Evolutionary conservation across 2,888 invertebrate species (phyloP), one percentile per base, ranked within the genome.

Genomic region (Aphidius colemani): DNA sequence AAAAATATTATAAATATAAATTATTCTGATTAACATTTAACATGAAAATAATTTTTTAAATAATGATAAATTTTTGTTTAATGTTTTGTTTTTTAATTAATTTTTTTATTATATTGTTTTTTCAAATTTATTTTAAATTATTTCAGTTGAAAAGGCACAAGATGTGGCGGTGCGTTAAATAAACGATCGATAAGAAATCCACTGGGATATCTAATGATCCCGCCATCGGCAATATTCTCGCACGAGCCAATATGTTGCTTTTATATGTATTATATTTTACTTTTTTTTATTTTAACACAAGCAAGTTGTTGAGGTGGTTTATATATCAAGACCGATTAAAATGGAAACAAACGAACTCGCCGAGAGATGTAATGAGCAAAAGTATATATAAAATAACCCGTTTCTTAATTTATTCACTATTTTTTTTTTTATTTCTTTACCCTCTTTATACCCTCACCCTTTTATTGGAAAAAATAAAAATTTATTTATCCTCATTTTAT

Each of bases 361-460:
- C 30, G 30, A 30, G 66, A 70, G 72, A 73, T 73, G 76, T 79
- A 79, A 79, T 78, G 78, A 79, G 77, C 57, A 56, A 65, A 59
- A 59, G 72, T 70, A 72, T 72, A 43, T 43, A 48, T 72, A 72
- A 72, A 72, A 75, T 74, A 79, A 79, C 79, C 75, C 75, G 79
- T 79, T 79, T 73, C 72, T 79, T 79, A 79, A 79, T 78, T 79
- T 79, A 79, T 79, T 78, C 78, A 71, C 13, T 18, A 18, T 18
- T 18, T 18, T 18, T 13, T 13, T 13, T 18, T 30, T 30, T 30
- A 30, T 30, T 30, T 30, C 4, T 30, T 30, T 30, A 30, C 72
- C 71, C 70, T 68, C 58, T 67, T 55, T 63, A 61, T 61, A 68
- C 68, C 69, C 64, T 67, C 51, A 60, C 30, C 30, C 30, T 4